phyloP scores from a whole-genome alignment of 2,888 invertebrate species.

The Calliphora vomitoria region DNA sequence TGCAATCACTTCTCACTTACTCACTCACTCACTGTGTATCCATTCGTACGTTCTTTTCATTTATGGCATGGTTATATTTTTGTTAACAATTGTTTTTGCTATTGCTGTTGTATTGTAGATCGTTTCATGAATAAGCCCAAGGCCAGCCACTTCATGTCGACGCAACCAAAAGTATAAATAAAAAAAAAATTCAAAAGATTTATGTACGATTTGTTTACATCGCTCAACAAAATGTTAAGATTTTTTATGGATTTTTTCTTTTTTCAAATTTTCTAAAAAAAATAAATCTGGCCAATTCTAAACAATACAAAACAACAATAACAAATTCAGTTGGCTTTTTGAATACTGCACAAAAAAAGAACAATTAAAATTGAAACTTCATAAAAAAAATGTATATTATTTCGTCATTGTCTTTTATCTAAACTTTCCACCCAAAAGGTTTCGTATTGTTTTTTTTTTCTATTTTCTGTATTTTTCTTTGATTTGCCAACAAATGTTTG shows the following conservation, averaged over 20 bases:
- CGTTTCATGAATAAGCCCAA: constrained; percentile 73
- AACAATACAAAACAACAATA: constrained; percentile 36
- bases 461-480: background rate
- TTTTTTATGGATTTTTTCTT: constrained; percentile 51
- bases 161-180: constrained; percentile 65
- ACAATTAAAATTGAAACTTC: constrained; percentile 63
- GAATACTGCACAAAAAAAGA: constrained; percentile 36
- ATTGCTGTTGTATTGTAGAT: constrained; percentile 56
- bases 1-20: constrained; percentile 73
- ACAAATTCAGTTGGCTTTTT: constrained; percentile 27
- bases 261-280: constrained; percentile 34
- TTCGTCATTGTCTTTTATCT: constrained; percentile 42
- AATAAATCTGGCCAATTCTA: constrained; percentile 35
- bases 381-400: constrained; percentile 34
- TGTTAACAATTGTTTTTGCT: constrained; percentile 69
- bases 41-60: constrained; percentile 50
- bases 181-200: constrained; percentile 68
- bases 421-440: constrained; percentile 40
- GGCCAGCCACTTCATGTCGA: constrained; percentile 74
- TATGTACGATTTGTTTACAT: constrained; percentile 74
- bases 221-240: constrained; percentile 73
- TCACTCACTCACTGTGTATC: constrained; percentile 55
- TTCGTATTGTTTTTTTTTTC: constrained; percentile 15
- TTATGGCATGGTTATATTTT: constrained; percentile 71
- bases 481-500: constrained; percentile 51